Evolutionary conservation across 2,113 vertebrate genomes (phyloP), one percentile per base, ranked within the genome.

Genomic region (Pelecanus crispus): DNA sequence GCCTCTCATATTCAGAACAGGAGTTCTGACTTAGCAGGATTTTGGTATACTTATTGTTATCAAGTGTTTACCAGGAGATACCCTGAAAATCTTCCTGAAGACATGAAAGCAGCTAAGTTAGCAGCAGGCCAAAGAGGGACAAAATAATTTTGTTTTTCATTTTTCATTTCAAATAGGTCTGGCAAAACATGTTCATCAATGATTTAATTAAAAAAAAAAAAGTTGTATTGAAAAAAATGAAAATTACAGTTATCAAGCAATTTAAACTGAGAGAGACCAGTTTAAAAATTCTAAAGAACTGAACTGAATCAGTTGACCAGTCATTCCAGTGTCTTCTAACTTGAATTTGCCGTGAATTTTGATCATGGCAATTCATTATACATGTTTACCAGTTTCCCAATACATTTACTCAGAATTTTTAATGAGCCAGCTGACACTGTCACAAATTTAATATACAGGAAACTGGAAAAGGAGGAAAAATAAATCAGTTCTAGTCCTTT

Each of bases 31-130:
- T 71, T 19, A 28, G 28, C 34, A 79, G 28, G 26, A 34, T 61
- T 45, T 70, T 53, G 14, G 22, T 32, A 25, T 0, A 0, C 17
- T 15, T 31, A 16, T 2, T 15, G 19, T 12, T 44, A 38, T 12
- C 17, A 34, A 47, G 5, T 22, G 36, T 32, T 81, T 62, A 26
- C 9, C 22, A 70, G 24, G 50, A 40, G 7, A n/a, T 56, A 29
- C 3, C 34, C 10, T 40, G 16, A 71, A 42, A 74, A 62, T 15
- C 12, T 36, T 62, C 42, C 63, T 38, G 22, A 31, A 31, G 52
- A 17, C 52, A 24, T 13, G 19, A 34, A 88, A 85, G 25, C 4
- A 66, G 28, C 12, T 91, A 59, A 26, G 44, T 59, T 40, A n/a
- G n/a, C 22, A 71, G 15, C 13, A 88, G 36, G 31, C 73, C 26